Conservation (phyloP, 2,113 vertebrate species). For the Glaucomys volans region DNA sequence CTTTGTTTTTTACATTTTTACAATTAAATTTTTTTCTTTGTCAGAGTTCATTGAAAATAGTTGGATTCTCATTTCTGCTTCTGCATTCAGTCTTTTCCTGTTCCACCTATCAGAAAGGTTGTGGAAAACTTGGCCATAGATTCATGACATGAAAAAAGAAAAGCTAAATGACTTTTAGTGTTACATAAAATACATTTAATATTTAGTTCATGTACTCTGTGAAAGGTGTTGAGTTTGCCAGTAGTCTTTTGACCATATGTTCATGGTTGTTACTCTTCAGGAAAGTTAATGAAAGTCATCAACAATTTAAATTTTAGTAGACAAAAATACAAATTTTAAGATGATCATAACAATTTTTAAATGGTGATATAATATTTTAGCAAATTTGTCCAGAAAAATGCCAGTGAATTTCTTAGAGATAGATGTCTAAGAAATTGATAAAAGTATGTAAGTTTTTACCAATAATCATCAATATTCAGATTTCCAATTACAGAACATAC, state of each 20-base stretch:
- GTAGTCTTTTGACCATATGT: not conserved
- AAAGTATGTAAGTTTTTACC: not conserved
- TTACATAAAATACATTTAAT: not conserved
- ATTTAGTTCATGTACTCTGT: not conserved
- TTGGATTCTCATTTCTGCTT: not conserved
- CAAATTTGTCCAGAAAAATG: not conserved
- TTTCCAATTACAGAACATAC: not conserved
- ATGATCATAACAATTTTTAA: not conserved
- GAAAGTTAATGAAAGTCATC: not conserved
- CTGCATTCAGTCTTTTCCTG: not conserved
- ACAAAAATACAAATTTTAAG: not conserved
- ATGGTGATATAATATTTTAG: not conserved
- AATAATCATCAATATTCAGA: not conserved
- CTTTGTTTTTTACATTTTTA: too few relatives aligned
- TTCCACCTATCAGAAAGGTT: not conserved
- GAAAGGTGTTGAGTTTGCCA: not conserved
- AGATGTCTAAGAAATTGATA: not conserved
- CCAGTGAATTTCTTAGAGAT: not conserved
- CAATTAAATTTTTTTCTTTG: not conserved
- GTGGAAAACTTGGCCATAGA: not conserved
- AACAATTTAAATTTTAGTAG: not conserved
- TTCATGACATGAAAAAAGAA: not conserved
- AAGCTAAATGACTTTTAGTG: not conserved
- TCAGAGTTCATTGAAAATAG: not conserved
- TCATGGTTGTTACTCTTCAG: not conserved